Conservation (phyloP, 2,888 invertebrate genomes). For the Hedya salicella region DNA sequence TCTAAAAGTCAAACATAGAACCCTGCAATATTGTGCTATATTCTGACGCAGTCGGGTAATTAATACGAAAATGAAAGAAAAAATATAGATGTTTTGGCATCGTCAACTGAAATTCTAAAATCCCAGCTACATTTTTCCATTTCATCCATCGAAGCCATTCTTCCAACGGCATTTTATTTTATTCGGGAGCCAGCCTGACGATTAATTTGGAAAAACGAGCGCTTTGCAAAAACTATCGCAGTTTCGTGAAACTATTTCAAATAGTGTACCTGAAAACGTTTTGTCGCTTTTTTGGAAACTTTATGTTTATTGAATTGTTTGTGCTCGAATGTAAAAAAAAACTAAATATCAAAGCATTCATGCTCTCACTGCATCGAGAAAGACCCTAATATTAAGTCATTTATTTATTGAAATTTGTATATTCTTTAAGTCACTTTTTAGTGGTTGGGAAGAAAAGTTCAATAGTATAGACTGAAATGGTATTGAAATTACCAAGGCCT, state of each 20-base stretch:
- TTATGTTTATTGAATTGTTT: not conserved
- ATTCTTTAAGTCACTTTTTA: no score
- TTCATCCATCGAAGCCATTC: conserved; percentile 17
- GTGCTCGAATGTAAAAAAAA: not conserved
- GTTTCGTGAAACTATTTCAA: conserved; percentile 28
- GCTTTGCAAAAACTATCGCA: conserved; percentile 24
- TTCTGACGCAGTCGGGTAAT: no score
- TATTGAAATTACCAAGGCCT: no score
- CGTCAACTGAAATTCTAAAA: not conserved
- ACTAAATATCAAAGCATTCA: not conserved
- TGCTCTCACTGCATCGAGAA: not conserved
- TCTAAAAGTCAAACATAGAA: no score
- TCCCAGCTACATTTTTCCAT: conserved; percentile 21
- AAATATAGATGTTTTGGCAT: not conserved
- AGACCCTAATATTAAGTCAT: no score
- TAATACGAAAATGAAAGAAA: no score
- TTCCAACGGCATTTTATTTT: conserved; percentile 30
- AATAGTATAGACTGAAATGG: no score
- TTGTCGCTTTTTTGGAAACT: not conserved
- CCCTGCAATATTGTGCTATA: no score
- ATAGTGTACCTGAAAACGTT: conserved; percentile 9
- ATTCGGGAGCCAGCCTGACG: conserved; percentile 1
- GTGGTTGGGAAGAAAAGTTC: no score
- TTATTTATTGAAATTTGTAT: no score
- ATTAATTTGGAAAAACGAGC: conserved; percentile 34